Conservation (phyloP, 2,888 invertebrate species). For the Bibio marci region DNA sequence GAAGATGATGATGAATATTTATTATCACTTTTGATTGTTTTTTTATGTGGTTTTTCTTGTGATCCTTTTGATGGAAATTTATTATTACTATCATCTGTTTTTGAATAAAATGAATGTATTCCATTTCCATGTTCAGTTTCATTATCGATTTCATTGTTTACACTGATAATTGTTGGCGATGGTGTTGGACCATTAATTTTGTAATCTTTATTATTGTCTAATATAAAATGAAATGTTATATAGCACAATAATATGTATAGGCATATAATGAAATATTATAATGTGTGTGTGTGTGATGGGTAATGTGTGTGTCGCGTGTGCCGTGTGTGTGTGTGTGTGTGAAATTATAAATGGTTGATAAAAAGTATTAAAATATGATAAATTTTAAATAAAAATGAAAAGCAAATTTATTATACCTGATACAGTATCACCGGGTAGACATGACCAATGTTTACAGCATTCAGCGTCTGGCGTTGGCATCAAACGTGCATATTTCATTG, state of each 20-base stretch:
- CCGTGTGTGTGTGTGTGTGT: neutral
- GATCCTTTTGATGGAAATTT: slow-evolving; percentile 18
- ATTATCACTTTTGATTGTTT: slow-evolving; percentile 16
- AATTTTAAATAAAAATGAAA: too few species aligned
- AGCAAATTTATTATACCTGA: too few species aligned
- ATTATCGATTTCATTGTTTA: slow-evolving; percentile 1
- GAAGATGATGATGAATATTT: slow-evolving; percentile 19
- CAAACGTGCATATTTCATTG: slow-evolving; percentile 44
- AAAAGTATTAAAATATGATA: neutral
- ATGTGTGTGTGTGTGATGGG: neutral
- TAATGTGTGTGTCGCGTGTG: neutral
- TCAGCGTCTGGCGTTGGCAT: slow-evolving; percentile 54
- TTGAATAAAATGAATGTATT: slow-evolving; percentile 23
- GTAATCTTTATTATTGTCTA: neutral
- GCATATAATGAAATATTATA: too few species aligned
- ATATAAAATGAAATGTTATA: too few species aligned
- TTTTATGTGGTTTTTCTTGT: slow-evolving; percentile 14
- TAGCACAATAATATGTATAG: too few species aligned
- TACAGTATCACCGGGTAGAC: slow-evolving; percentile 26
- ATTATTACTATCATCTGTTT: slow-evolving; percentile 20
- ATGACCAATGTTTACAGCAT: slow-evolving; percentile 70
- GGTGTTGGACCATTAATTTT: neutral
- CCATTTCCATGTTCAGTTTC: slow-evolving; percentile 1
- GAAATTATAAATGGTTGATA: slow-evolving; percentile 10
- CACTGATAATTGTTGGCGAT: neutral